Evolutionary conservation across 2,888 invertebrate genomes (phyloP), one percentile per base, ranked within the genome.

Genomic region (Meandrusa payeni): DNA sequence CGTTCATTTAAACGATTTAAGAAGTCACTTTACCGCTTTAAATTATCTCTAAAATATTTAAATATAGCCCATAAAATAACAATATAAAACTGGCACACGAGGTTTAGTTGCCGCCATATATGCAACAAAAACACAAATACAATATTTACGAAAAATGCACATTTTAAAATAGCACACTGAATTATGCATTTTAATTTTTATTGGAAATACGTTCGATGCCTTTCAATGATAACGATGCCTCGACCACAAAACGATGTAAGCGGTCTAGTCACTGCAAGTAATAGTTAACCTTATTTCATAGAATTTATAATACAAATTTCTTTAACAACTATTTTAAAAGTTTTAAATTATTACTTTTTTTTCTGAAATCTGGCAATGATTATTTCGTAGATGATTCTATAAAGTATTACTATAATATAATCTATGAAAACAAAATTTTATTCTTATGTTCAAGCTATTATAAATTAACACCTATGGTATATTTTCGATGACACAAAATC

Each of bases 171-270:
- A 31, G 36, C 19, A 24, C 28, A 37, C 23, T 42, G 29, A 36
- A 42, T 31, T 23, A 36, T 42, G 24, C 24, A 42, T 42, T 42
- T 37, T 42, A 42, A 42, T 37, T 43, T 37, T 31, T 31, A 43
- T 37, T 31, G 31, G 31, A 37, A 31, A 37, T 29, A 27, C 15
- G 32, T 23, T 9, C 6, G 34, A 34, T 41, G 41, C 28, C 3
- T 27, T 41, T 34, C 28, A 34, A 29, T 23, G 41, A 41, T 41
- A 41, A 27, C 22, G 33, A 1, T 11, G 9, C 6, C n/a, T 23
- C 1, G 12, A 12, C 7, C 11, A 7, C 6, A 20, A 17, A 22
- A 22, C 2, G 19, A 11, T 13, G 12, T 24, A 33, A 22, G 1
- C 6, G 3, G 7, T 2, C 2, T 4, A 9, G 1, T 6, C 9